Evolutionary conservation across 2,797 vertebrate genomes (phyloP).

Genomic region (Myotis planiceps): DNA sequence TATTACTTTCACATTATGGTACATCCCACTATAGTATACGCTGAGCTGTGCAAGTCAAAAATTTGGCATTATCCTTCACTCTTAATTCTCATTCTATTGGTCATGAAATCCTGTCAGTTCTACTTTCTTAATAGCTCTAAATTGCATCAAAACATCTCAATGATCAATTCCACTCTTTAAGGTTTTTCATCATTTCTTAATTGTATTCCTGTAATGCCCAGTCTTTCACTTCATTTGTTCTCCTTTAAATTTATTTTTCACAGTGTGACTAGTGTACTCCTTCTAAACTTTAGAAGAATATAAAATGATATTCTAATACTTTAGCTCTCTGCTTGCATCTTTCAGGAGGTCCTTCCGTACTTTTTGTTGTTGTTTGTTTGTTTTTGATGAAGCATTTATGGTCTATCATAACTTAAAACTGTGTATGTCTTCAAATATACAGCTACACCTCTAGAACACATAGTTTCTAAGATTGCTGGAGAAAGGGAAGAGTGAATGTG

Average conservation of each 20-base stretch:
- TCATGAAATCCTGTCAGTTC: background rate
- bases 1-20: background rate
- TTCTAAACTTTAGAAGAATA: background rate
- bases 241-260: background rate
- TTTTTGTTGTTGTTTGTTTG: background rate
- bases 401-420: background rate
- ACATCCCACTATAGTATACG: background rate
- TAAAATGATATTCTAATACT: background rate
- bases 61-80: background rate
- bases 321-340: background rate
- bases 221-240: background rate
- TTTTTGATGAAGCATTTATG: background rate
- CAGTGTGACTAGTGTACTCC: background rate
- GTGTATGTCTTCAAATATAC: background rate
- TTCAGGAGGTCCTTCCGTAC: background rate
- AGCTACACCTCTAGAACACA: background rate
- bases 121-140: background rate
- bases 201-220: background rate
- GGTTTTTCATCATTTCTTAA: background rate
- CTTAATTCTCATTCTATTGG: background rate
- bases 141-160: background rate
- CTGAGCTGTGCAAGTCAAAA: background rate
- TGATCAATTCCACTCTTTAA: background rate
- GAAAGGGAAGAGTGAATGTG: background rate
- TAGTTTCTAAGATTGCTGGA: background rate